phyloP scores from a whole-genome alignment of 2,113 vertebrate species.

The Dromas ardeola region DNA sequence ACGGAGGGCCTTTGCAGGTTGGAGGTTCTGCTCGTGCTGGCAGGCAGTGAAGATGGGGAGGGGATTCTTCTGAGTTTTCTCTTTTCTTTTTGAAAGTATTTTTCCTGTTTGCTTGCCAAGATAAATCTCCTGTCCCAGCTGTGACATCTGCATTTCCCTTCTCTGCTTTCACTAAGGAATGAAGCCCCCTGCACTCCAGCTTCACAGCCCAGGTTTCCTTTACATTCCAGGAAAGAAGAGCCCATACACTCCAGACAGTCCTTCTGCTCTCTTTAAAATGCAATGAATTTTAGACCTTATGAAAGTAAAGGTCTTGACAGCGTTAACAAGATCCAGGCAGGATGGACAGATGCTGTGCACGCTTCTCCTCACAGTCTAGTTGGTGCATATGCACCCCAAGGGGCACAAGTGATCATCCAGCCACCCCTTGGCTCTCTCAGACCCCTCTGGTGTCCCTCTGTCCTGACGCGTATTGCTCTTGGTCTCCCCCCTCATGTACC shows the following conservation, averaged over 20 bases:
- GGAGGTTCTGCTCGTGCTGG: slow-evolving; percentile 64
- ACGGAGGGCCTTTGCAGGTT: slow-evolving; percentile 42
- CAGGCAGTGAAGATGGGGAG: slow-evolving; percentile 62
- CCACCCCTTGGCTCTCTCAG: background rate
- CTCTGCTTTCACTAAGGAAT: slow-evolving; percentile 71
- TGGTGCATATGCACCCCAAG: background rate
- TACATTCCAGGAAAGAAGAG: slow-evolving; percentile 63
- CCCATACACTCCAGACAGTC: slow-evolving; percentile 63
- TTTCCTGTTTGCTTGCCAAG: slow-evolving; percentile 79
- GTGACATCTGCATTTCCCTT: slow-evolving; percentile 76
- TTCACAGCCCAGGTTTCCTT: slow-evolving; percentile 67
- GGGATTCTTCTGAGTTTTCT: slow-evolving; percentile 76
- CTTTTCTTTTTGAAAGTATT: slow-evolving; percentile 75
- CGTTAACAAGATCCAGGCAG: slow-evolving; percentile 15
- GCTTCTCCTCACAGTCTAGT: background rate
- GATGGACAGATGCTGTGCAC: background rate
- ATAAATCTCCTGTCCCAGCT: slow-evolving; percentile 76
- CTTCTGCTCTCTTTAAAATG: slow-evolving; percentile 56
- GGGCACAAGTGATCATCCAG: background rate
- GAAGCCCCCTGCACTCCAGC: slow-evolving; percentile 70
- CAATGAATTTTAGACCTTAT: slow-evolving; percentile 28
- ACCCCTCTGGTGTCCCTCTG: background rate
- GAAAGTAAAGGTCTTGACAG: slow-evolving; percentile 27
- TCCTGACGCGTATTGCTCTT: background rate
- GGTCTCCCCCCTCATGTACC: background rate